Conservation (phyloP, 2,797 vertebrate genomes). For the Myotis vivesi region DNA sequence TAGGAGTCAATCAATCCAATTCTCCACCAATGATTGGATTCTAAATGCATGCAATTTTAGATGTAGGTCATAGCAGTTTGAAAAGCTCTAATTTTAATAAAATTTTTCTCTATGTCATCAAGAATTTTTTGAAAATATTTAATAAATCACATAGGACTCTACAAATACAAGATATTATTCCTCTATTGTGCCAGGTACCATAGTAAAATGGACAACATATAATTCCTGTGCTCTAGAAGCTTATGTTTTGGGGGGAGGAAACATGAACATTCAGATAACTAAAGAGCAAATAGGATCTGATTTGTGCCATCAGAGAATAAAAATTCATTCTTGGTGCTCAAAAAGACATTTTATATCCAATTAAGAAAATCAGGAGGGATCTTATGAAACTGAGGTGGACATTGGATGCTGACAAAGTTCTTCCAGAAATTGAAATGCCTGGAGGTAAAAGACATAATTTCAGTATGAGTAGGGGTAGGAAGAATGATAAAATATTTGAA, state of each 20-base stretch:
- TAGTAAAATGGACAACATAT: neutral
- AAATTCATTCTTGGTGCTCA: neutral
- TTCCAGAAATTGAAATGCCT: neutral
- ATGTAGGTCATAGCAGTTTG: neutral
- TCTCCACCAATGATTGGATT: neutral
- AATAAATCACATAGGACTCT: neutral
- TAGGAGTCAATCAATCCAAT: neutral
- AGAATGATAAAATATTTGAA: neutral
- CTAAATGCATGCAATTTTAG: neutral
- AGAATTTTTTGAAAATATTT: neutral
- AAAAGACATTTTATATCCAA: neutral
- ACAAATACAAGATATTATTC: neutral
- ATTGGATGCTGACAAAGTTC: neutral
- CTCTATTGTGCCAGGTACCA: neutral
- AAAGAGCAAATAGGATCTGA: neutral
- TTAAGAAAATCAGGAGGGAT: neutral
- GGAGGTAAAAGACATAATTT: neutral
- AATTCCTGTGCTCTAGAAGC: neutral
- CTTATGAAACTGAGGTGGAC: neutral
- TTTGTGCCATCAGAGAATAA: neutral
- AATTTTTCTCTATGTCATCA: neutral
- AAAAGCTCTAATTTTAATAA: neutral
- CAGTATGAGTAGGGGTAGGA: neutral
- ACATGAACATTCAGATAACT: neutral
- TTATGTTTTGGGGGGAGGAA: neutral